A percentile compares a stretch with the other conserved stretches of the same genome.
These are phyloP conservation scores for Cairina moschata DNA, from an alignment of 2,113 vertebrate species.

Conservation along the genomic window DNA sequence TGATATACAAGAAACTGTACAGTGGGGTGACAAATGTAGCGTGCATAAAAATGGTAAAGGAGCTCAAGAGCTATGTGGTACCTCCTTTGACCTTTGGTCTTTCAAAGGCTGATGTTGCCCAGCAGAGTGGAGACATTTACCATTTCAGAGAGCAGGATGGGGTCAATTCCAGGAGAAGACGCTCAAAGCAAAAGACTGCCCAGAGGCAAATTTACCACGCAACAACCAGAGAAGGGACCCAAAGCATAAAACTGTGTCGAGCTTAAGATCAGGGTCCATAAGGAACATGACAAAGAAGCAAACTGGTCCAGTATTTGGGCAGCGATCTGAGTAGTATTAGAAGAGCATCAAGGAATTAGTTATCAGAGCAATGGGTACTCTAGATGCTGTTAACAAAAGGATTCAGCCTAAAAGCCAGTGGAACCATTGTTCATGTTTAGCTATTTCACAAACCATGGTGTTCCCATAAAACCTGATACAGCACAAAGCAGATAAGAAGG, in stretches of 20 bases:
- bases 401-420: constrained; percentile 6
- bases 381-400: constrained; percentile 11
- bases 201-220: background rate
- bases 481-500: constrained; percentile 39
- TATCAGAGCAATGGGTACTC: constrained; percentile 12
- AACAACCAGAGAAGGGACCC: background rate
- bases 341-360: background rate
- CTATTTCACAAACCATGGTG: background rate
- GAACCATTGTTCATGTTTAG: background rate
- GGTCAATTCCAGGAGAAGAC: background rate
- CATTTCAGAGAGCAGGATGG: background rate
- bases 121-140: background rate
- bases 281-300: background rate
- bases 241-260: background rate
- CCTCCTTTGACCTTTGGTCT: background rate
- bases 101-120: background rate
- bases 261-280: background rate
- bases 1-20: background rate
- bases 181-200: background rate
- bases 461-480: constrained; percentile 40
- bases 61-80: background rate
- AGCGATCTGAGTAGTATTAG: background rate
- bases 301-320: background rate
- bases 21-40: background rate
- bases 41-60: background rate